Evolutionary conservation across 2,888 invertebrate genomes (phyloP).

Genomic region (Thumatha senex): DNA sequence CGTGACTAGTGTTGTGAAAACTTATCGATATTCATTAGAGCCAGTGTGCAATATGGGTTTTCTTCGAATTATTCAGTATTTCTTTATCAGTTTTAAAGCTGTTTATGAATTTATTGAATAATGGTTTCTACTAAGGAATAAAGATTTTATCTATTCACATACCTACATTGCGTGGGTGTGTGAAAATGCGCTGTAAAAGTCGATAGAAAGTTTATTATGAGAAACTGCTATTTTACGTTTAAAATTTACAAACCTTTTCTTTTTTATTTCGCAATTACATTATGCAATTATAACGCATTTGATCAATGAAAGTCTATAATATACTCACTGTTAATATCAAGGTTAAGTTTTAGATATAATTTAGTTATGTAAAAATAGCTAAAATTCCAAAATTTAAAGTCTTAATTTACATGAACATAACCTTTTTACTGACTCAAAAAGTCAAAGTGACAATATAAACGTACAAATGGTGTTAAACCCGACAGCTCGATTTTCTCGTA

Average conservation of each 20-base stretch:
- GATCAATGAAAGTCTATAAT: no score
- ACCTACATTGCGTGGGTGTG: background rate
- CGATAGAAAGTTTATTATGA: slow-evolving; percentile 21
- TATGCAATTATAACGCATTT: no score
- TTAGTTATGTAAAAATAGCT: no score
- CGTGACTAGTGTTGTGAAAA: slow-evolving; percentile 50
- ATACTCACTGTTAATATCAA: no score
- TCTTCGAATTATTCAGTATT: slow-evolving; percentile 46
- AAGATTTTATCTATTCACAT: slow-evolving; percentile 1
- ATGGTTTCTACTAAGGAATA: background rate
- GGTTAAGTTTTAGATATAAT: no score
- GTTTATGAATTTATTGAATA: slow-evolving; percentile 21
- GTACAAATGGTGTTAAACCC: slow-evolving; percentile 38
- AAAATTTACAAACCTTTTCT: no score
- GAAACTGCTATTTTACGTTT: slow-evolving; percentile 19
- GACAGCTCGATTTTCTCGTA: slow-evolving; percentile 42
- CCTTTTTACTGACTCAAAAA: slow-evolving; percentile 23
- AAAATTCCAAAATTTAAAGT: no score
- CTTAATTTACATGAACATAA: slow-evolving; percentile 24
- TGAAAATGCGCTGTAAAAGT: slow-evolving; percentile 16
- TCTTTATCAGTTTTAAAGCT: slow-evolving; percentile 38
- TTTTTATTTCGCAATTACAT: no score
- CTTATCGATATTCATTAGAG: slow-evolving; percentile 46
- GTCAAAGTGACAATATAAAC: slow-evolving; percentile 15
- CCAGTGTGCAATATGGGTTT: slow-evolving; percentile 39